Evolutionary conservation across 2,797 vertebrate species (phyloP), one percentile per base, ranked within the genome.

Genomic region (Dendrocincla tyrannina): DNA sequence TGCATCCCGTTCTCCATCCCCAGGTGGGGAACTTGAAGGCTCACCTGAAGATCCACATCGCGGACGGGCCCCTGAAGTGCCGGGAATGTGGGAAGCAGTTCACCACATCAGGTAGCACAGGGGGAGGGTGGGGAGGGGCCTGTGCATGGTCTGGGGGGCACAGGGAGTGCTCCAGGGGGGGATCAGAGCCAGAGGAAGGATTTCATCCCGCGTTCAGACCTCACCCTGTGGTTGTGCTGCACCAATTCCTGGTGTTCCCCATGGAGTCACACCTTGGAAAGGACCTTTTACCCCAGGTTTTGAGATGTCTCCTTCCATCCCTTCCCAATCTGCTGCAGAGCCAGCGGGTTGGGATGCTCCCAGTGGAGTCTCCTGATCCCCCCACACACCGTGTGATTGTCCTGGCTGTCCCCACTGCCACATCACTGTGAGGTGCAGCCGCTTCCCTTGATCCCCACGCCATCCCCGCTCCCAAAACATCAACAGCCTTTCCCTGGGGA

Each of bases 41-140:
- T 88, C 99, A 99, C 86, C 91, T 99, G 92, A 99, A 99, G 97
- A 99, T 99, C 84, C 99, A 99, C 94, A 99, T 99, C 1, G 88
- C 99, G 0, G 99, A 99, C 0, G 99, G 99, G 46, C 99, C 99
- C 42, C 98, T 99, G 24, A 99, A 99, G 95, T 99, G 99, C 92
- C 98, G 99, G 55, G 99, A 99, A 90, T 99, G 99, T 2, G 99
- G 99, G 84, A 99, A 99, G 96, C 99, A 99, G 98, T 99, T 99
- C 96, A 99, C 99, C 93, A 99, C 99, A 5, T 99, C 99, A 98
- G 99, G 99, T 99, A 72, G 2, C 37, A 23, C 17, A 22, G 62
- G 20, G 22, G 56, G 4, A 32, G 42, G 39, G 42, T 42, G 42
- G 42, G 18, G 17, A 42, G 0, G 33, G 9, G 23, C 9, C 49